Evolutionary conservation across 2,797 vertebrate genomes (phyloP).

Genomic region (Acrossocheilus fasciatus): DNA sequence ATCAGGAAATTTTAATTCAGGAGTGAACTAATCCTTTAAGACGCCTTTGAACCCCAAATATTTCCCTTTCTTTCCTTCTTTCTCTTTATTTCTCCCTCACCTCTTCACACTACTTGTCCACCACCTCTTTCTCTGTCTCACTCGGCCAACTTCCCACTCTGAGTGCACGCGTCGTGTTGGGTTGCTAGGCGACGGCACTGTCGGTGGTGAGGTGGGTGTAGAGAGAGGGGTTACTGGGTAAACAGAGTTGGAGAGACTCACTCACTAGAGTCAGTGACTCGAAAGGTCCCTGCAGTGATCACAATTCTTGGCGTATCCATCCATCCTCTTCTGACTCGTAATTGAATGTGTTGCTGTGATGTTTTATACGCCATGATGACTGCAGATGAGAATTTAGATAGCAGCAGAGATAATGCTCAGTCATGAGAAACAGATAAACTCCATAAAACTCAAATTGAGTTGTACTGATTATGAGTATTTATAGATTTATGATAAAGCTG

Average conservation of each 20-base stretch:
- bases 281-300: conserved; percentile 34
- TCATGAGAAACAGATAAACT: conserved; percentile 39
- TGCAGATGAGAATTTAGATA: conserved; percentile 44
- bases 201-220: conserved; percentile 68
- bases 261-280: conserved; percentile 50
- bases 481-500: conserved; percentile 14
- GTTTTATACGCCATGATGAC: conserved; percentile 14
- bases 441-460: conserved; percentile 29
- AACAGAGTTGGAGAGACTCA: conserved; percentile 59
- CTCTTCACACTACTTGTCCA: conserved; percentile 53
- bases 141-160: conserved; percentile 66
- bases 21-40: neutral
- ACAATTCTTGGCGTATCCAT: conserved; percentile 35
- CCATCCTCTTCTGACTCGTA: conserved; percentile 29
- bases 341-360: conserved; percentile 43
- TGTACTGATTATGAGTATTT: conserved; percentile 27
- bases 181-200: conserved; percentile 66
- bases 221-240: conserved; percentile 64
- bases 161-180: conserved; percentile 60
- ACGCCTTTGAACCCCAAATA: neutral
- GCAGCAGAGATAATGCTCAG: conserved; percentile 16
- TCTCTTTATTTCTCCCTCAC: conserved; percentile 44
- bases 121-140: conserved; percentile 61
- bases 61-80: conserved; percentile 19
- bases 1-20: neutral